Evolutionary conservation across 2,888 invertebrate species (phyloP), one percentile per base, ranked within the genome.

Genomic region (Brenthis hecate): DNA sequence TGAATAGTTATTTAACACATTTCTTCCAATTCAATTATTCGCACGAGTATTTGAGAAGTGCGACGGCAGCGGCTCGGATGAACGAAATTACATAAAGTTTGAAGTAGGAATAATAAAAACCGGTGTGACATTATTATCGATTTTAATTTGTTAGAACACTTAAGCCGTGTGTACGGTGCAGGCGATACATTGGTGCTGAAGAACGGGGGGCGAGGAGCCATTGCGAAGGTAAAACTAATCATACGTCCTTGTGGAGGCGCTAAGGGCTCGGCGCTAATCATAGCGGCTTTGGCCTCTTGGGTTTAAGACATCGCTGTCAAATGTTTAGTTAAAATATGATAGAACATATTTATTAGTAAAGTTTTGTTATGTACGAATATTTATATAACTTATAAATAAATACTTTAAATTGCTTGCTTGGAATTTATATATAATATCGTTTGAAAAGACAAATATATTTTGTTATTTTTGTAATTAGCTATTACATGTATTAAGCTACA

Each of bases 211-310:
- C 71, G 67, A 73, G 75, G 78, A 74, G 68, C 73, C 72, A 74
- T 75, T 73, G 84, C 80, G 84, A 86, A 87, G 83, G 87, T 91
- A 89, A 87, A 91, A 91, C 91, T 91, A 91, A 91, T 92, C 91
- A 89, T 87, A 87, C 88, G 88, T 88, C 84, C 91, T 86, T 85
- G 80, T 78, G 76, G 81, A 70, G 78, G 70, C 73, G 76, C 58
- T 60, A 60, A 60, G 74, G 74, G 69, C 71, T 76, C 65, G 75
- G 69, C 16, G 58, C 63, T 62, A 68, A 51, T 68, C 54, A 19
- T 61, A 51, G 66, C 68, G 69, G 63, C 19, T 48, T 11, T 11
- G 51, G 28, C n/a, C 53, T 5, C 36, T 43, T 43, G 36, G 36
- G 36, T 3, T 11, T 43, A 43, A 43, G 36, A 43, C 36, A 8